Evolutionary conservation across 2,113 vertebrate genomes (phyloP).

Genomic region (Ophthalmotilapia sp.): DNA sequence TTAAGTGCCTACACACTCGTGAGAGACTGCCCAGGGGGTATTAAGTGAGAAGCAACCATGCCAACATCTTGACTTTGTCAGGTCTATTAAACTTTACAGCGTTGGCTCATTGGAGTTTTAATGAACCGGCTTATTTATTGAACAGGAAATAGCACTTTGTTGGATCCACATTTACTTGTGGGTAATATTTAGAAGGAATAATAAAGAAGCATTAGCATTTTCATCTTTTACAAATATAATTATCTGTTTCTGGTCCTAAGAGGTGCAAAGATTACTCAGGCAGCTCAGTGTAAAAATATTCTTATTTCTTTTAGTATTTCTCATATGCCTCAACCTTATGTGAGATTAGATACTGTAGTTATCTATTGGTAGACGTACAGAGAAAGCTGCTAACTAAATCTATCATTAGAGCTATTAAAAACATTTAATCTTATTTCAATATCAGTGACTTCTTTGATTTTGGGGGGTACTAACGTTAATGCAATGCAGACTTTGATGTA

Average conservation of each 20-base stretch:
- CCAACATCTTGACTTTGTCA: constrained; percentile 15
- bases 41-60: constrained; percentile 4
- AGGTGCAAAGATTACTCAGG: neutral
- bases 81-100: constrained; percentile 34
- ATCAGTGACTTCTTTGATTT: neutral
- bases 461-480: neutral
- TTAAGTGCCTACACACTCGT: neutral
- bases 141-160: neutral
- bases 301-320: neutral
- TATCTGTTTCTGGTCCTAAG: neutral
- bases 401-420: neutral
- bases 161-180: neutral
- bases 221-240: neutral
- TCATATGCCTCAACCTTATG: neutral
- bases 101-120: neutral
- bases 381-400: neutral
- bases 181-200: neutral
- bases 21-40: neutral
- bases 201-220: neutral
- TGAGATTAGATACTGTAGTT: neutral
- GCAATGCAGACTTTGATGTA: neutral
- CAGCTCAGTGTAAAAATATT: neutral
- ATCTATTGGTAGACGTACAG: neutral
- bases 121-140: neutral
- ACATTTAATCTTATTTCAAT: neutral